A percentile compares a stretch with the other conserved stretches of the same genome.
Evolutionary conservation across 64 coral and sea anemone genomes (phyloP).

Genomic region (Porites lutea): DNA sequence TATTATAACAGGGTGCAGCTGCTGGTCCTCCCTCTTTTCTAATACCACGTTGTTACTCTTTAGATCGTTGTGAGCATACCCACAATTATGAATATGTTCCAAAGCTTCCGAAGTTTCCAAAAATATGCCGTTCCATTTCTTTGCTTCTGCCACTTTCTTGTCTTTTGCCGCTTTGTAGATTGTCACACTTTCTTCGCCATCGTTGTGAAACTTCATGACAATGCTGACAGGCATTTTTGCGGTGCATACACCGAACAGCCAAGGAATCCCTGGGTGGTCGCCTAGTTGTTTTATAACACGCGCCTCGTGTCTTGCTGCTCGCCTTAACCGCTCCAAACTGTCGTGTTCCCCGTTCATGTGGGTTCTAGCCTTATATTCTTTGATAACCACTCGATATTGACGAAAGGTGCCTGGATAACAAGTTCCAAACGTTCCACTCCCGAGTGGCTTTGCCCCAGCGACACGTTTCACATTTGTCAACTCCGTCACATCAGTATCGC

Average conservation of each 20-base stretch:
- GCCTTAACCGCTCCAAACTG: neutral
- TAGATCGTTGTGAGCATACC: constrained; percentile 42
- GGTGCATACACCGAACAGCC: constrained; percentile 33
- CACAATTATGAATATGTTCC: constrained; percentile 14
- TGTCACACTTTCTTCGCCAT: constrained; percentile 25
- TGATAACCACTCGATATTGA: neutral
- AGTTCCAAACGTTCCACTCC: constrained; percentile 43
- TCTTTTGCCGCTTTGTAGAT: constrained; percentile 56
- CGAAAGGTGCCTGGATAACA: constrained; percentile 37
- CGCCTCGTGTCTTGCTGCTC: neutral
- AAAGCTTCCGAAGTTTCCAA: constrained; percentile 14
- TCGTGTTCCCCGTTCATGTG: neutral
- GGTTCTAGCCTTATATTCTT: constrained; percentile 9
- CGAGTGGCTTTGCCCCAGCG: neutral
- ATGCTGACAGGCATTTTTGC: constrained; percentile 32
- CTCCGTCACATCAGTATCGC: no score
- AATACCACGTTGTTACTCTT: constrained; percentile 67
- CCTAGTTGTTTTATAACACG: neutral
- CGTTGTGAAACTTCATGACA: constrained; percentile 41
- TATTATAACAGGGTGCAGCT: neutral
- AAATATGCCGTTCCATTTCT: constrained; percentile 29
- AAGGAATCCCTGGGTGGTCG: constrained; percentile 41
- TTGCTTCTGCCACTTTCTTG: neutral
- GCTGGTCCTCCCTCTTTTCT: constrained; percentile 10
- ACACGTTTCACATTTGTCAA: neutral